Base-by-base conservation (phyloP, 2,888 invertebrate genomes). In the Aricia artaxerxes region DNA sequence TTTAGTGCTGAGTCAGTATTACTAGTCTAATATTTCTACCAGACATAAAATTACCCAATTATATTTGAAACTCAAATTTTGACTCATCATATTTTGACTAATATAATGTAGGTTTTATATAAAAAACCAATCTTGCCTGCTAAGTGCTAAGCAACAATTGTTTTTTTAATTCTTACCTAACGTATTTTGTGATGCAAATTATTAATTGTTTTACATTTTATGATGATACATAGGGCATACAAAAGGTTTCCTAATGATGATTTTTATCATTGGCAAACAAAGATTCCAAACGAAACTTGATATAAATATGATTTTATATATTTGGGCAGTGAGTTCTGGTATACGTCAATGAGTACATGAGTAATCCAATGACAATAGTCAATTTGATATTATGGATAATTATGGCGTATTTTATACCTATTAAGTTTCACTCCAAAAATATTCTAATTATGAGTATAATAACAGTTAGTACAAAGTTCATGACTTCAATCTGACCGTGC, bases 1-100 rank as follows among this genome's bases (percentile, higher is more conserved):
- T 69, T 73, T 40, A 40, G 38, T 44, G 73, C 73, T 73, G 73
- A 73, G 44, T 73, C 73, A 73, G 40, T 16, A 73, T 73, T 38
- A 73, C 44, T 40, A 44, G 38, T 40, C 73, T 6, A 73, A 40
- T 73, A 44, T 73, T 44, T 73, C 44, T n/a, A 35, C 35, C 69
- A 35, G 35, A 69, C 69, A 69, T 64, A 31, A 24, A 24, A 64
- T 69, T 69, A 38, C 35, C 35, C 69, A 69, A 69, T 69, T 69
- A 69, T 69, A 1, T 69, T 38, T 16, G 3, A 38, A 69, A 69
- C 13, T 38, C 38, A 4, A 38, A 69, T 69, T 69, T 2, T 38
- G 35, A 69, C 35, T 69, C 35, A 31, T 64, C 4, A 31, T 64
- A 4, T 31, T 31, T 31, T 64, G 24, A 64, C 9, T 64, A 64